These are phyloP conservation scores for Rhinichthys osculus DNA, from an alignment of 2,797 vertebrate genomes.

Conservation along the genomic window DNA sequence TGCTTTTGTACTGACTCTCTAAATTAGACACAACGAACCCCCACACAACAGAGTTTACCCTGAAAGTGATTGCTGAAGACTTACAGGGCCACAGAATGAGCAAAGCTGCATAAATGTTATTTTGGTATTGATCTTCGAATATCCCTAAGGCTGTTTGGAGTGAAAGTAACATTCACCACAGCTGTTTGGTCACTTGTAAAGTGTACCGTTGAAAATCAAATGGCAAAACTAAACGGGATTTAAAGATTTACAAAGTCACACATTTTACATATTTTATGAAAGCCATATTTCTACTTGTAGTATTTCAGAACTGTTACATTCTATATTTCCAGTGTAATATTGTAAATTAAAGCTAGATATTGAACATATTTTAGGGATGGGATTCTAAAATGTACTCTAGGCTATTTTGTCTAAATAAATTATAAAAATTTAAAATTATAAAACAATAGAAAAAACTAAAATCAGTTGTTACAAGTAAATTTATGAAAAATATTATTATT, in stretches of 20 bases:
- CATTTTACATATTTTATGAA: neutral
- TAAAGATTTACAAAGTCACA: slow-evolving; percentile 9
- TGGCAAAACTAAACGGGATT: slow-evolving; percentile 5
- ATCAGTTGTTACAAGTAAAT: neutral
- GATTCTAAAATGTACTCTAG: neutral
- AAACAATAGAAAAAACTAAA: neutral
- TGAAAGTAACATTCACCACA: neutral
- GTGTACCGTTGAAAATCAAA: neutral
- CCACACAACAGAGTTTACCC: neutral
- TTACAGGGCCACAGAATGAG: neutral
- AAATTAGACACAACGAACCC: slow-evolving; percentile 41
- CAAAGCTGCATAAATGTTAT: neutral
- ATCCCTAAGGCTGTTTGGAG: neutral
- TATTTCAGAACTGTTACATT: neutral
- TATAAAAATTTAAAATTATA: neutral
- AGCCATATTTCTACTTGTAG: slow-evolving; percentile 3
- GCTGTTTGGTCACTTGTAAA: neutral
- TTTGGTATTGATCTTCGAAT: neutral
- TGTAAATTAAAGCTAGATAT: neutral
- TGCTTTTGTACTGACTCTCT: neutral
- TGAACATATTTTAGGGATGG: neutral
- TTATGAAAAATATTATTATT: neutral
- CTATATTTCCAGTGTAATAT: neutral
- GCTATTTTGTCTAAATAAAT: neutral
- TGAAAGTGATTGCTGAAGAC: slow-evolving; percentile 2